Base-by-base conservation (phyloP, 2,888 invertebrate genomes). In the Drosophila monieri region DNA sequence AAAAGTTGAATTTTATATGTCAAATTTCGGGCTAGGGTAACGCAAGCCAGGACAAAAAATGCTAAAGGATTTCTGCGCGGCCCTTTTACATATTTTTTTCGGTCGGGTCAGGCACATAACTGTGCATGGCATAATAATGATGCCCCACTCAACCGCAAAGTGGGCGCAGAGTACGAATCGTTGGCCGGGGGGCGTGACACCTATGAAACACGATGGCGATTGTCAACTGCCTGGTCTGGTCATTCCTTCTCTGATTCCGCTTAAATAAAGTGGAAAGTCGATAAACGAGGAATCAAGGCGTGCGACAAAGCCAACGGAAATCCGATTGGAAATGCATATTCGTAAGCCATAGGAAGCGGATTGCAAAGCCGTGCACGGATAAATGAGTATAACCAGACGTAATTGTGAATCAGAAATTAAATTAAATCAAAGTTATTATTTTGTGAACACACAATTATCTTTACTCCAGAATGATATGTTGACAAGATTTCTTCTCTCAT, bases 91-190 rank as follows among this genome's bases (percentile, higher is more conserved):
- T 80, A 78, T 73, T 49, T 30, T 46, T 39, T 57, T 57, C 73
- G 79, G 81, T 74, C 73, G 88, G 88, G 86, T 85, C 88, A 80
- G 83, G 65, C 80, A 77, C 72, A 85, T 85, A 87, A 78, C 88
- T 87, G 85, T 85, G 85, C 87, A 85, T 88, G 73, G 88, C 88
- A 85, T 85, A 85, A 88, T 87, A 85, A 85, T 85, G 81, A 86
- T 85, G 69, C 76, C 43, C 58, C 46, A 37, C 53, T 62, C 47
- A 46, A 64, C 62, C 62, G 54, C 62, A 64, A 18, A 58, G 73
- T 59, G 77, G 74, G 59, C 54, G 70, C 21, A 25, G 21, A 9
- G 41, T 48, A 27, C 18, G 18, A 39, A 6, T 2, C 14, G 8
- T 6, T 27, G 14, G 30, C n/a, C 12, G 52, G 52, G 23, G 15